Base-by-base conservation (phyloP, 2,113 vertebrate species). In the Nyctereutes procyonoides region DNA sequence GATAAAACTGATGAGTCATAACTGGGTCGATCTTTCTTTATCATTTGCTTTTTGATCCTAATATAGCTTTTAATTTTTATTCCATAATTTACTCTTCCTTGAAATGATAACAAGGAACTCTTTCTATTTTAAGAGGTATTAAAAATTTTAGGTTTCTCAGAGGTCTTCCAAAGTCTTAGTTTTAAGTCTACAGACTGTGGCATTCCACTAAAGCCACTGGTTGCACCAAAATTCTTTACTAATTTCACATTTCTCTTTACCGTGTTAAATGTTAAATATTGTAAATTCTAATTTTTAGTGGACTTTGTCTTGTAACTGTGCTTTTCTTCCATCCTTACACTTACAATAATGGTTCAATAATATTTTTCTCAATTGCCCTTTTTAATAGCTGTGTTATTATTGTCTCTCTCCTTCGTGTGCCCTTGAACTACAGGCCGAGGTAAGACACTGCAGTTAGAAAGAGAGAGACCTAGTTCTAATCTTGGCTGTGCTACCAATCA, bases 71-170 rank as follows among this genome's bases (percentile, higher is more conserved):
- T 35, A 65, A 65, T 53, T n/a, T 80, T 71, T 43, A 16, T 90
- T 56, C 4, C 8, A 15, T 67, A 77, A 65, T 84, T 76, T 35
- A 30, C 32, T 10, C 32, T 80, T 86, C 43, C 58, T 90, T 93
- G 81, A 91, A 58, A 81, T 88, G 11, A 93, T 32, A 30, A 58
- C 26, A 15, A 96, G 24, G 13, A 65, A 85, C 74, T 55, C 38
- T 51, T 84, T 80, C 60, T 62, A 73, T 90, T 96, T 93, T 28
- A 88, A 79, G 11, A 91, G 38, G 35, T 26, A 81, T 84, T 48
- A 69, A 87, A 90, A 95, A 51, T 26, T 58, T 63, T 48, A 67
- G 17, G 55, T 63, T 76, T 67, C n/a, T 16, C 35, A 48, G 32
- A 19, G 22, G 32, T n/a, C 32, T 96, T 51, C 56, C 12, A 13